phyloP scores from a whole-genome alignment of 2,797 vertebrate species.

The Cygnus olor region DNA sequence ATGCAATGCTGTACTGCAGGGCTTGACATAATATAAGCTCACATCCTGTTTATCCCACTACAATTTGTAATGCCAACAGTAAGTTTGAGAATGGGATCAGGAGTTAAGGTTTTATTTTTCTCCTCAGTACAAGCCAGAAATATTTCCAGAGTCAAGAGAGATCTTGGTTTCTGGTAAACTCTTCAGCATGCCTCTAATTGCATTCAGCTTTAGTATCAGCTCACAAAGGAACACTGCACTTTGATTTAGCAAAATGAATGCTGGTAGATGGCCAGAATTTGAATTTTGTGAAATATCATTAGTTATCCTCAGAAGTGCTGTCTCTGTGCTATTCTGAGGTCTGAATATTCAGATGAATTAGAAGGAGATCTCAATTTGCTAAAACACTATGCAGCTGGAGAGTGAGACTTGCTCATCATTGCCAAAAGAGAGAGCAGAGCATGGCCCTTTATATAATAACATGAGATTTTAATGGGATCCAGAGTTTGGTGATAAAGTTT shows the following conservation, averaged over 20 bases:
- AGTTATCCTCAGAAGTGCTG: conserved; percentile 54
- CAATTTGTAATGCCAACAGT: background rate
- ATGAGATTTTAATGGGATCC: background rate
- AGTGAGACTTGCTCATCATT: background rate
- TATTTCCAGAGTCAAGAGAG: conserved; percentile 9
- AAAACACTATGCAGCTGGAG: conserved; percentile 44
- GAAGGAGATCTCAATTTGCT: conserved; percentile 28
- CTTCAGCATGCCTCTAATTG: conserved; percentile 23
- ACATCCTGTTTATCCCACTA: background rate
- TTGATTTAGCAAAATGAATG: conserved; percentile 54
- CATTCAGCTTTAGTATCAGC: conserved; percentile 29
- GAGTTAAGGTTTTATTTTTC: background rate
- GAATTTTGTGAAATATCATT: conserved; percentile 55
- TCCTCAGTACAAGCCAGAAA: background rate
- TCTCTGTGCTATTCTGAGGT: conserved; percentile 35
- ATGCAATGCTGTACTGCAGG: accelerated
- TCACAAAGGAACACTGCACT: conserved; percentile 39
- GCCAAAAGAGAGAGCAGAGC: conserved; percentile 1
- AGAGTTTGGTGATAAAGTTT: background rate
- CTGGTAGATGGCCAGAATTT: conserved; percentile 46
- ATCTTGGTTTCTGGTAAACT: conserved; percentile 32
- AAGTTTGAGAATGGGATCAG: background rate
- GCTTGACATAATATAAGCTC: background rate
- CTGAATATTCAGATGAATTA: conserved; percentile 51
- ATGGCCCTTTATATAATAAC: background rate